Conservation (phyloP, 2,113 vertebrate genomes). For the Sigmodon hispidus region DNA sequence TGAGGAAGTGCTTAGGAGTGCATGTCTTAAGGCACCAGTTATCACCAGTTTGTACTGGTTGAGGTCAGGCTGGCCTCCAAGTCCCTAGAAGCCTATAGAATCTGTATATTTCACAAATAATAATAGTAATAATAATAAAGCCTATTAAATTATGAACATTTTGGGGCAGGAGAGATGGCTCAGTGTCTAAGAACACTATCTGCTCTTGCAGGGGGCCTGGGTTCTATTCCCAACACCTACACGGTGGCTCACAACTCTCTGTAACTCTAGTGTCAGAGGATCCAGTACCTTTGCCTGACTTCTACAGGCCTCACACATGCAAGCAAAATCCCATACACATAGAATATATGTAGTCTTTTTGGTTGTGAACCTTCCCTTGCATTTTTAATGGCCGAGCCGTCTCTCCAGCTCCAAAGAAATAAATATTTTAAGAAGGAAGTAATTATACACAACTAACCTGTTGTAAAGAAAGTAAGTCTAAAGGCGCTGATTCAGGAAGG, state of each 20-base stretch:
- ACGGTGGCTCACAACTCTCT: neutral
- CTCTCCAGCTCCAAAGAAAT: neutral
- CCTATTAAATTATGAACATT: neutral
- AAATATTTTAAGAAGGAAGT: neutral
- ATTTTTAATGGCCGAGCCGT: neutral
- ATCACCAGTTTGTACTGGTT: no score
- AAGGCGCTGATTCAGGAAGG: neutral
- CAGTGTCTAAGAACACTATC: neutral
- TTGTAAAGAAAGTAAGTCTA: neutral
- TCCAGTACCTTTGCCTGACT: neutral
- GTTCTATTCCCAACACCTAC: neutral
- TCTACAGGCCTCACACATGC: neutral
- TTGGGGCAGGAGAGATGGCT: no score
- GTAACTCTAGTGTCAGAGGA: neutral
- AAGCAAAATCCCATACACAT: neutral
- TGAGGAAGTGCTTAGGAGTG: no score
- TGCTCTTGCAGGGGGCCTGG: neutral
- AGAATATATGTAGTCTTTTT: neutral
- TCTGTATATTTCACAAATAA: no score
- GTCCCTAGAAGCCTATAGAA: no score
- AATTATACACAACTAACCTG: neutral
- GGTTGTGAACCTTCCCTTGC: neutral
- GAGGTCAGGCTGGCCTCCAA: no score
- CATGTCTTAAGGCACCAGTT: no score
- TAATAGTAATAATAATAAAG: neutral